A percentile compares a stretch with the other conserved stretches of the same genome.
Evolutionary conservation across 2,113 vertebrate species (phyloP).

Genomic region (Ciconia boyciana): DNA sequence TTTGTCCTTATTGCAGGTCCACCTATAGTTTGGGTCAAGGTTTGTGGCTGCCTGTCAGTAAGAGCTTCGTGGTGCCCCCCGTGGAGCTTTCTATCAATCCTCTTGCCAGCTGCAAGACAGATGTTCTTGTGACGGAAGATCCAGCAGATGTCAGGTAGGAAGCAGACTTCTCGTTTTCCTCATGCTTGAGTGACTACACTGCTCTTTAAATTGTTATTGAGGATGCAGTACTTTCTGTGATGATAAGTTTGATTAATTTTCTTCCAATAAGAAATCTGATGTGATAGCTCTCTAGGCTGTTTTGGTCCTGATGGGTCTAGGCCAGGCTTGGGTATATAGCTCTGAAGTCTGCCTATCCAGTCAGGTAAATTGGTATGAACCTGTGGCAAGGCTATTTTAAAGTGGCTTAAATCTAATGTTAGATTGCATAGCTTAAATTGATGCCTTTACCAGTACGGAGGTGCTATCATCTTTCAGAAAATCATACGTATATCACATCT

Average conservation of each 20-base stretch:
- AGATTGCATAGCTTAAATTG: not conserved
- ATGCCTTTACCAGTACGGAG: not conserved
- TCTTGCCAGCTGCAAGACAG: constrained; percentile 97
- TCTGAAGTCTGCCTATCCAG: not conserved
- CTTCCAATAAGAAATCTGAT: not conserved
- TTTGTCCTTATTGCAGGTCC: constrained; percentile 79
- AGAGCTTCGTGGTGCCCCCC: constrained; percentile 96
- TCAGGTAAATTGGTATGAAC: not conserved
- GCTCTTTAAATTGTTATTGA: not conserved
- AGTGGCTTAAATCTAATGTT: not conserved
- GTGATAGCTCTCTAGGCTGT: not conserved
- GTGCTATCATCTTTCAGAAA: not conserved
- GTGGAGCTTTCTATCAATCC: constrained; percentile 98
- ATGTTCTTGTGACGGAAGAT: constrained; percentile 94
- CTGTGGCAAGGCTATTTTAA: not conserved
- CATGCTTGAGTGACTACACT: not conserved
- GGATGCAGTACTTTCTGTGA: not conserved
- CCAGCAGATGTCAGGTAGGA: constrained; percentile 96
- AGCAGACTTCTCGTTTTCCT: not conserved
- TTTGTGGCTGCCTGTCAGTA: constrained; percentile 97
- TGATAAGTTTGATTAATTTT: not conserved
- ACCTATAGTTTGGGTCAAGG: constrained; percentile 97
- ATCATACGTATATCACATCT: fast-evolving
- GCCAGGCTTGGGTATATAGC: not conserved
- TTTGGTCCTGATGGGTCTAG: not conserved